Base-by-base conservation (phyloP, 2,113 vertebrate genomes). In the Osmerus eperlanus region DNA sequence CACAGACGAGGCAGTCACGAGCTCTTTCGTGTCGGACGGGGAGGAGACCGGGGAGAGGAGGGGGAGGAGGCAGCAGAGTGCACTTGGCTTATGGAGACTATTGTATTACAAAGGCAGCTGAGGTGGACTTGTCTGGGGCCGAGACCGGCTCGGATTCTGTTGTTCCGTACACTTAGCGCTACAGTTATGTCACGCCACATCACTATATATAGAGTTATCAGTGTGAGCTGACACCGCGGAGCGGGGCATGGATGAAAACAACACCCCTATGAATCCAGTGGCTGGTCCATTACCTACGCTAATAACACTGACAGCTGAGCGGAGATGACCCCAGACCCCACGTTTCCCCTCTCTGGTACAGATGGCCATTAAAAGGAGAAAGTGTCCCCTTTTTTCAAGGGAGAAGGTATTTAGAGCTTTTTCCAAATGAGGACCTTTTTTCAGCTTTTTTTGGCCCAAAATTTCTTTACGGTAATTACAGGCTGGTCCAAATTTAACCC, bases 271-370 rank as follows among this genome's bases (percentile, higher is more conserved):
- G 96, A 96, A 81, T 65, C 86, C 89, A 89, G 94, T 92, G 93
- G 94, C 95, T 96, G 95, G 95, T 95, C 95, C 95, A 97, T 97
- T 98, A 98, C 95, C 96, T 96, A 96, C 94, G 94, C 92, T 97
- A 96, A 97, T 97, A 95, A 92, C 93, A 94, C 91, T 94, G 96
- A 97, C 96, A 98, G 96, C 96, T 98, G 96, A 98, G 94, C 92
- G 93, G 93, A 95, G 95, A 96, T 96, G 95, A 97, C 95, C 96
- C 94, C 93, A 93, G 86, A 85, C 94, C 93, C 94, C 94, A 41
- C 93, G 93, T 93, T 94, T 95, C 95, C 92, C 94, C 95, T 95
- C 95, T 96, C 95, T 94, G 96, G 95, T 96, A 95, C 96, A 98
- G 96, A 98, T 98, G 95, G 96, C 94, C 95, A 97, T 97, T 97